Evolutionary conservation across 30 jellyfish, hydroid and myxozoan species (phyloP).

Genomic region (Turritopsis dohrnii): DNA sequence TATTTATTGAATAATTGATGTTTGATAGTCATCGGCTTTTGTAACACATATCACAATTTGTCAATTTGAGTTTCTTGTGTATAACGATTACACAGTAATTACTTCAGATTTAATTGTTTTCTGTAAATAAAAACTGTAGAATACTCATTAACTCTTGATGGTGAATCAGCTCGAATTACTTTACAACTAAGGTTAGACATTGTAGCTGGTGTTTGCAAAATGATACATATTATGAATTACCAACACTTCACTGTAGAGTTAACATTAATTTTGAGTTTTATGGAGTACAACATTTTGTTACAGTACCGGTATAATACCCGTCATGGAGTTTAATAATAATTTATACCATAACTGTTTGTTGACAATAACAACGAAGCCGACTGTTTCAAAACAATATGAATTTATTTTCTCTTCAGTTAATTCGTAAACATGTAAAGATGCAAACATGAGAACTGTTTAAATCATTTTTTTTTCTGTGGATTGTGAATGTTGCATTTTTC

Average conservation of each 20-base stretch:
- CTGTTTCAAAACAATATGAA: background rate
- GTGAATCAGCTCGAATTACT: background rate
- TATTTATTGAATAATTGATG: background rate
- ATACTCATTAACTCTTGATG: no score
- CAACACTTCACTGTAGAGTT: no score
- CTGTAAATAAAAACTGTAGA: background rate
- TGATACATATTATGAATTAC: no score
- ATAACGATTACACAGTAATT: background rate
- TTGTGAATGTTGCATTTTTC: no score
- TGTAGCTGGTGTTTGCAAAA: background rate
- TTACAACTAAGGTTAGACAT: background rate
- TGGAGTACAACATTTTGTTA: no score
- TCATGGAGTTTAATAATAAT: no score
- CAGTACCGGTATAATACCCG: no score
- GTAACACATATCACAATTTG: background rate
- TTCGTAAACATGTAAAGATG: background rate
- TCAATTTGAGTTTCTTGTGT: background rate
- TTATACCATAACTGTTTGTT: background rate
- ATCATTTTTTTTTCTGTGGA: background rate
- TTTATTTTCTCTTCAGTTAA: background rate
- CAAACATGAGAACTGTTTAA: no score
- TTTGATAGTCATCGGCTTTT: no score
- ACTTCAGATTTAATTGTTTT: background rate
- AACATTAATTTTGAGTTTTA: no score
- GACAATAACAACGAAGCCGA: background rate